Conservation (phyloP, 2,113 vertebrate genomes). For the Glaucidium brasilianum region DNA sequence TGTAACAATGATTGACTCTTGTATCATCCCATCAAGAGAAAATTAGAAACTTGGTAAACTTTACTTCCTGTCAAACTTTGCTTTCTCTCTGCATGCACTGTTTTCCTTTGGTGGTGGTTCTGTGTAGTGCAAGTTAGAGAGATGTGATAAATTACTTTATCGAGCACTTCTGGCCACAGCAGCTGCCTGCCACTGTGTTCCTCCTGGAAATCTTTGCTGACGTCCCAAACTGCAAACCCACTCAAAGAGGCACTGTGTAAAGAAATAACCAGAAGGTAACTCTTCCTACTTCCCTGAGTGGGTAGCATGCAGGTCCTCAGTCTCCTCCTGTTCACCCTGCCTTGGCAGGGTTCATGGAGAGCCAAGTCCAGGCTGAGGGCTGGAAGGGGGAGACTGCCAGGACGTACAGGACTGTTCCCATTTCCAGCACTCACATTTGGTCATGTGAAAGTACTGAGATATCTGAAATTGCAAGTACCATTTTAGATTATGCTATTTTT, state of each 20-base stretch:
- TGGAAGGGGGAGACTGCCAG: background rate
- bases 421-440: background rate
- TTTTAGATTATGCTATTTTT: background rate
- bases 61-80: background rate
- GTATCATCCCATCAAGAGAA: background rate
- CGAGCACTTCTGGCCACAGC: background rate
- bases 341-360: background rate
- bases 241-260: background rate
- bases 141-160: background rate
- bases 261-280: background rate
- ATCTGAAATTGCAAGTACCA: background rate
- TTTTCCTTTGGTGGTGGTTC: background rate
- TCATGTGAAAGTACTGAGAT: background rate
- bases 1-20: background rate
- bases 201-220: background rate
- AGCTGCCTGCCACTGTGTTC: background rate
- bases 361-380: background rate
- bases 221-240: accelerated
- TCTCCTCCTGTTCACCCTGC: background rate
- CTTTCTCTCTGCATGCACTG: background rate
- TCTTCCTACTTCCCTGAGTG: background rate
- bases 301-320: background rate
- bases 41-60: background rate
- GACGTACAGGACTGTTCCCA: background rate
- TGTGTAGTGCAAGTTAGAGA: background rate